Evolutionary conservation across 2,113 vertebrate species (phyloP), one percentile per base, ranked within the genome.

Genomic region (Menura novaehollandiae): DNA sequence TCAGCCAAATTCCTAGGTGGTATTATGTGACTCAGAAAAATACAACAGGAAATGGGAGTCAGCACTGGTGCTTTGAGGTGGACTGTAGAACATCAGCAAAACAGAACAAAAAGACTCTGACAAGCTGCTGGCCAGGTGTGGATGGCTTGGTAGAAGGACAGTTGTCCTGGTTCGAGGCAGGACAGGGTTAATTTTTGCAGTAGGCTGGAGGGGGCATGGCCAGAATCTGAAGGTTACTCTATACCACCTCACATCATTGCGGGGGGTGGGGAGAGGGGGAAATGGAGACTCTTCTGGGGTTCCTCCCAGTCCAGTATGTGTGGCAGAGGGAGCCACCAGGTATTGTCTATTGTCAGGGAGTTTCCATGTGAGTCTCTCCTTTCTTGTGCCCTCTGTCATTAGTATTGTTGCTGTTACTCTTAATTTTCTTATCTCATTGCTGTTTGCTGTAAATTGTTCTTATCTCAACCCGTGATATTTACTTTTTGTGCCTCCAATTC

Each of bases 201-300:
- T 17, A 22, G 37, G 15, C 33, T 60, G 46, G 22, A 77, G 17
- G 14, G 32, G 7, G 3, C 44, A 59, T 10, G 16, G 33, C 53
- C 52, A 37, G 37, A 37, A 37, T 17, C 47, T 37, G 68, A 30
- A 63, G 46, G 27, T 52, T 68, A 51, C 33, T 27, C 46, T 52
- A 0, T 8, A 44, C 21, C 21, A 27, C 27, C 12, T 68, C 32
- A 18, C 27, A 15, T 14, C 43, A 37, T 18, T 77, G 39, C 32
- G 1, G 4, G 3, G 51, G 83, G 14, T 7, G 0, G 26, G 17
- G 3, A 2, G 59, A 51, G 26, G 32, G 52, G 20, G n/a, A n/a
- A n/a, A n/a, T n/a, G n/a, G n/a, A n/a, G 8, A 13, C 7, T 23
- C 12, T 49, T 58, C 13, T 4, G 3, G 51, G 51, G 26, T 10